Base-by-base conservation (phyloP, 64 coral and sea anemone species). In the Pachyseris speciosa region DNA sequence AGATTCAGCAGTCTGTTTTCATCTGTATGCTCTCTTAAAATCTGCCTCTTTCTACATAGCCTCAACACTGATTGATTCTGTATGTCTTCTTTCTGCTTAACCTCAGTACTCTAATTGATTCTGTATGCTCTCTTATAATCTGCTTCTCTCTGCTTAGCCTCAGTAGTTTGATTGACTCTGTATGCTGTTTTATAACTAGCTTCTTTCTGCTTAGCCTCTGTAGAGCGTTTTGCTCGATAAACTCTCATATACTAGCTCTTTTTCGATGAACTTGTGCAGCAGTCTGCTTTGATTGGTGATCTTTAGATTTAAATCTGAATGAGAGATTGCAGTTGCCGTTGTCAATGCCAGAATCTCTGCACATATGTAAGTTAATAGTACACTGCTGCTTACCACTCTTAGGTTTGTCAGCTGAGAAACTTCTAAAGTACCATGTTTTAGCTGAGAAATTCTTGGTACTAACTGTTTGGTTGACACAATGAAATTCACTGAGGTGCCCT, bases 191-290 rank as follows among this genome's bases (percentile, higher is more conserved):
- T 74, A 15, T 71, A 29, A 37, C 36, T 74, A 30, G n/a, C 71
- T 30, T 74, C 36, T 74, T 74, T 74, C 71, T 74, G n/a, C 34
- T 74, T 77, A 34, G 32, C 74, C 16, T 34, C 17, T 34, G 74
- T 2, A 77, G 32, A 39, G 42, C 41, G 32, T 17, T 47, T 77
- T 77, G 32, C 7, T 11, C 74, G 32, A 43, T 77, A 42, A 42
- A 12, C 32, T 77, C 74, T 77, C 74, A 77, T 42, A 77, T 77
- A 77, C 24, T 43, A 77, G 74, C 74, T 77, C 74, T 77, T 77
- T 77, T 43, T 27, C 32, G 74, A 9, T 17, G 11, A 55, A 55
- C 11, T 17, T 55, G 5, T 16, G 11, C 51, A 55, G 20, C 51
- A 55, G 10, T 55, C 20, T 55, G 51, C 51, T 55, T 55, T 55